A percentile compares a stretch with the other conserved stretches of the same genome.
Conservation (phyloP, 2,113 vertebrate species). For the Fregetta grallaria region DNA sequence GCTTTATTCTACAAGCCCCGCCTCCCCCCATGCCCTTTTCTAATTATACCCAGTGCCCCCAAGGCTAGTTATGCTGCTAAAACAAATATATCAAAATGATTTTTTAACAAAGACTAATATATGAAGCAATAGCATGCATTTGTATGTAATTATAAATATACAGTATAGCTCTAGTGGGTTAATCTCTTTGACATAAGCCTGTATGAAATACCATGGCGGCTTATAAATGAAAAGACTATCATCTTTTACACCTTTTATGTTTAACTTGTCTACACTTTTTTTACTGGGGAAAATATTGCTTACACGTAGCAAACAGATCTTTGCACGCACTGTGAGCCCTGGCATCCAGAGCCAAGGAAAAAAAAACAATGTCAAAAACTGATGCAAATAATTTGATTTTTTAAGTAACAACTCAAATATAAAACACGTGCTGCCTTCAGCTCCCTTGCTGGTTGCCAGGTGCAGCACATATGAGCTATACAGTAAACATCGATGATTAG, state of each 20-base stretch:
- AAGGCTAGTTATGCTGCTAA: conserved; percentile 76
- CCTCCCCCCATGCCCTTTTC: conserved; percentile 69
- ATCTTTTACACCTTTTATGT: conserved; percentile 67
- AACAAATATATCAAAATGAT: conserved; percentile 81
- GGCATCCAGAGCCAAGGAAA: conserved; percentile 50
- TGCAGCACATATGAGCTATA: conserved; percentile 63
- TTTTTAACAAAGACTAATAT: conserved; percentile 71
- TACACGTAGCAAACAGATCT: conserved; percentile 65
- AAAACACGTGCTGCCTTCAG: conserved; percentile 66
- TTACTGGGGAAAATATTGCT: conserved; percentile 49
- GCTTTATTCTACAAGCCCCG: conserved; percentile 70
- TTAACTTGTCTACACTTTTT: conserved; percentile 61
- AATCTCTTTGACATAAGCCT: conserved; percentile 63
- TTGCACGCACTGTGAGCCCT: conserved; percentile 61
- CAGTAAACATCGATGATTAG: conserved; percentile 62
- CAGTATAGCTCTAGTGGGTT: conserved; percentile 33
- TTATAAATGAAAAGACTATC: conserved; percentile 40
- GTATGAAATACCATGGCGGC: conserved; percentile 13
- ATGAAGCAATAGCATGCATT: conserved; percentile 67
- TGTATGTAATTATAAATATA: conserved; percentile 52
- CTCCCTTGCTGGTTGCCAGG: conserved; percentile 60
- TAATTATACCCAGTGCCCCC: conserved; percentile 75
- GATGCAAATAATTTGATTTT: conserved; percentile 67
- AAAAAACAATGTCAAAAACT: conserved; percentile 70
- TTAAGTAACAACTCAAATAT: conserved; percentile 66